phyloP scores from a whole-genome alignment of 2,888 invertebrate species.

The Chouioia cunea region DNA sequence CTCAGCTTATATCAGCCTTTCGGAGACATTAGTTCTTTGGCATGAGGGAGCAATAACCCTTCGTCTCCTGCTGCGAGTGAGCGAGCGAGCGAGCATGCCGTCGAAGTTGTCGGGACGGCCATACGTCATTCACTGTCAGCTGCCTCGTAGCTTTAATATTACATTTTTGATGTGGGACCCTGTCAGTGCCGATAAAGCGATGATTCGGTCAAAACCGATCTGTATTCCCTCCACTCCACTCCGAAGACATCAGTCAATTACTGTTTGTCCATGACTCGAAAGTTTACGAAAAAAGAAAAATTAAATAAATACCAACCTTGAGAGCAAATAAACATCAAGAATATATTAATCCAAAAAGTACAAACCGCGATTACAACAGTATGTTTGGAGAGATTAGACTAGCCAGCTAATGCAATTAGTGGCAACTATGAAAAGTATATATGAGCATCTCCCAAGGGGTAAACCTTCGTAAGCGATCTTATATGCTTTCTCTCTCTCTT shows the following conservation, averaged over 20 bases:
- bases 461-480: too few relatives aligned
- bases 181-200: slow-evolving; percentile 3
- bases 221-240: slow-evolving; percentile 2
- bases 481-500: not conserved
- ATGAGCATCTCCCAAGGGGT: slow-evolving; percentile 4
- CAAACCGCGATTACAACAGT: too few relatives aligned
- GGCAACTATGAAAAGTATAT: slow-evolving; percentile 54
- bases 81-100: not conserved
- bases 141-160: not conserved
- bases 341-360: too few relatives aligned
- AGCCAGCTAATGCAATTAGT: slow-evolving; percentile 54
- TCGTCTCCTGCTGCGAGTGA: slow-evolving; percentile 32
- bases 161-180: slow-evolving; percentile 8
- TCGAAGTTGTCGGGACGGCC: not conserved
- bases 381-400: slow-evolving; percentile 53
- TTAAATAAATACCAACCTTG: too few relatives aligned
- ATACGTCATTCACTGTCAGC: slow-evolving; percentile 23
- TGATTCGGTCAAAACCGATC: not conserved
- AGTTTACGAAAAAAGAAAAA: too few relatives aligned
- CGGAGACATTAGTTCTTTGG: slow-evolving; percentile 6
- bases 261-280: too few relatives aligned
- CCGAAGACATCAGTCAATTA: too few relatives aligned
- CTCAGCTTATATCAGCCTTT: slow-evolving; percentile 7
- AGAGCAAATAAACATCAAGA: too few relatives aligned
- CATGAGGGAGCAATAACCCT: slow-evolving; percentile 28